Evolutionary conservation across 2,113 vertebrate species (phyloP).

Genomic region (Elaphurus davidianus): DNA sequence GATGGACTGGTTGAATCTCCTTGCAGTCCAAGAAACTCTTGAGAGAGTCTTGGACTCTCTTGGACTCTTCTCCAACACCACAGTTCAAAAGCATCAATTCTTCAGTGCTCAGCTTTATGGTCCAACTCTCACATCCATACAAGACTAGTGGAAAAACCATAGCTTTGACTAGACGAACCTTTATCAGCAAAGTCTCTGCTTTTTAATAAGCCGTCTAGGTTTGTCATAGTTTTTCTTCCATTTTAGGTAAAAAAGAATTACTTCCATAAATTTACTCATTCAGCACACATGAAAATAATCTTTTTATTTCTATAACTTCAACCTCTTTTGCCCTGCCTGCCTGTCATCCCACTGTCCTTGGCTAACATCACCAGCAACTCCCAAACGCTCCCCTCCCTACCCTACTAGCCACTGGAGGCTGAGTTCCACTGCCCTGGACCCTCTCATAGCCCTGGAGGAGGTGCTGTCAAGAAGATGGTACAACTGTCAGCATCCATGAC

Average conservation of each 20-base stretch:
- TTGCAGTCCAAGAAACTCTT: background rate
- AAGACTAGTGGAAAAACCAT: background rate
- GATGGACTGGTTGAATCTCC: background rate
- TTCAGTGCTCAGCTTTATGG: background rate
- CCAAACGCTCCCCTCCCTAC: rapidly evolving
- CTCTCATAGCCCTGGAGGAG: background rate
- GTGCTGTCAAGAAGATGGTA: background rate
- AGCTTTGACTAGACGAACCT: background rate
- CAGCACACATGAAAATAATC: background rate
- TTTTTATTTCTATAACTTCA: background rate
- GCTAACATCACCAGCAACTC: background rate
- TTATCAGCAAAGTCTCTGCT: background rate
- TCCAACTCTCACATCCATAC: background rate
- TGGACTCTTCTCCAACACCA: background rate
- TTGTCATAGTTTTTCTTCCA: background rate
- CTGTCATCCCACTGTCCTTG: background rate
- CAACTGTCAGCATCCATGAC: background rate
- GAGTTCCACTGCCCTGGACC: too few relatives aligned
- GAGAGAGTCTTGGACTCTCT: background rate
- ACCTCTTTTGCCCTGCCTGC: background rate
- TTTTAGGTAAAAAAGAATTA: background rate
- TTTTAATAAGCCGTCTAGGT: background rate
- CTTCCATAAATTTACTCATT: background rate
- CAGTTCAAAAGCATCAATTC: background rate
- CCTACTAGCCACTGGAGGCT: background rate